Percentiles rank a stretch among this genome's conserved stretches.
phyloP scores from a whole-genome alignment of 2,113 vertebrate species.

The Drymodes brunneopygia region DNA sequence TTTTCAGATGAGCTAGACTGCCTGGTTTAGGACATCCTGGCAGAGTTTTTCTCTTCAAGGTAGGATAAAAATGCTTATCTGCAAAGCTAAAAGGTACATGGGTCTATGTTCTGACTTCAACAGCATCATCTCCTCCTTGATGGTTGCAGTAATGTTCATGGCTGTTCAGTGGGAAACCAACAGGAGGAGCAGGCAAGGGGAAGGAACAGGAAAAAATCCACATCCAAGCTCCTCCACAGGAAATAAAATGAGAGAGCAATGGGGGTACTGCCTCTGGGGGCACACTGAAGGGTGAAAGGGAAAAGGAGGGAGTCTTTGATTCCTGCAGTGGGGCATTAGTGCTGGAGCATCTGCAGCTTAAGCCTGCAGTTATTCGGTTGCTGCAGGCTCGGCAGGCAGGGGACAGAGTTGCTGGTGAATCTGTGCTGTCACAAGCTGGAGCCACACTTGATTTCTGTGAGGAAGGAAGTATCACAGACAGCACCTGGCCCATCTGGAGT shows the following conservation, averaged over 20 bases:
- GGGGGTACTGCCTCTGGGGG: not conserved
- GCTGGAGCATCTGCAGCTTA: not conserved
- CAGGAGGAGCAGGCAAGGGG: not conserved
- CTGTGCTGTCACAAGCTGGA: not conserved
- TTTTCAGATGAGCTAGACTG: not conserved
- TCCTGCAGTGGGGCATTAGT: not conserved
- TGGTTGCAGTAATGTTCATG: not conserved
- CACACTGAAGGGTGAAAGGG: not conserved
- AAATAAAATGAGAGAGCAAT: not conserved
- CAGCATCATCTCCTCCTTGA: not conserved
- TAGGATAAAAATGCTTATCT: not conserved
- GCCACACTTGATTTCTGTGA: not conserved
- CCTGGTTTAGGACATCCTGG: not conserved
- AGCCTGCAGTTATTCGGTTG: fast-evolving
- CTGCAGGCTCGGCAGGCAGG: not conserved
- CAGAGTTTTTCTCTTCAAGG: not conserved
- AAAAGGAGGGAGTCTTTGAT: not conserved
- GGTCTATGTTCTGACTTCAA: not conserved
- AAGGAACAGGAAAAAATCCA: not conserved
- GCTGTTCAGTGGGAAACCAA: not conserved
- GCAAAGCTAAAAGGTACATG: not conserved
- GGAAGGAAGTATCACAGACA: not conserved
- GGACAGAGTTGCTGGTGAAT: not conserved
- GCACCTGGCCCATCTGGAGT: not conserved
- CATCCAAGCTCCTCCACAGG: not conserved